Percentiles rank a stretch among this genome's conserved stretches.
phyloP scores from a whole-genome alignment of 2,797 vertebrate species.

The Aselliscus stoliczkanus region DNA sequence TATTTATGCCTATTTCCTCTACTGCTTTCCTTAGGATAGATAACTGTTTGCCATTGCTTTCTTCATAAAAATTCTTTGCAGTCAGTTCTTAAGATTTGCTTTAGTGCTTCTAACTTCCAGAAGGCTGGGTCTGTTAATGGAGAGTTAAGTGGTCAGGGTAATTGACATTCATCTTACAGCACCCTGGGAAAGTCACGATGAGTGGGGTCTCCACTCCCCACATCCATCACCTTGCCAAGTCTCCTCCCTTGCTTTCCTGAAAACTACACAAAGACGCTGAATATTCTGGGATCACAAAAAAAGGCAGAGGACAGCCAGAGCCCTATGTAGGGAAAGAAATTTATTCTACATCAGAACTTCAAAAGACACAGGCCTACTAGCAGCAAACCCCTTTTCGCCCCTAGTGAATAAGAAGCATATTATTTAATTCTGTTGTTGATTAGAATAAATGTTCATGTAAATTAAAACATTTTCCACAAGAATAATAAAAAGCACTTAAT shows the following conservation, averaged over 20 bases:
- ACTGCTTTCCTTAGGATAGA: not conserved
- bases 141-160: not conserved
- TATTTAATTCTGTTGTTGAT: conserved; percentile 22
- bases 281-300: not conserved
- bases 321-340: not conserved
- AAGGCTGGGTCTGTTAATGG: not conserved
- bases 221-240: not conserved
- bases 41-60: not conserved
- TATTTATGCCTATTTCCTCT: not conserved
- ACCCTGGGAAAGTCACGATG: not conserved
- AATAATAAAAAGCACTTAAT: not conserved
- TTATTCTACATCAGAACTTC: not conserved
- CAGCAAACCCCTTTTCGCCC: not conserved
- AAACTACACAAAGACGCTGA: not conserved
- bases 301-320: not conserved
- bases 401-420: not conserved
- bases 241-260: not conserved
- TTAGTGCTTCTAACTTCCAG: not conserved
- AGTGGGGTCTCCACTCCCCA: not conserved
- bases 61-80: not conserved
- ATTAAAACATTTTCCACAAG: not conserved
- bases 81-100: not conserved
- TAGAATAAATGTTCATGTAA: not conserved
- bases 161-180: not conserved
- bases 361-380: not conserved